A percentile compares a stretch with the other conserved stretches of the same genome.
These are phyloP conservation scores for Leptothorax acervorum DNA, from an alignment of 2,888 invertebrate genomes.

Conservation along the genomic window DNA sequence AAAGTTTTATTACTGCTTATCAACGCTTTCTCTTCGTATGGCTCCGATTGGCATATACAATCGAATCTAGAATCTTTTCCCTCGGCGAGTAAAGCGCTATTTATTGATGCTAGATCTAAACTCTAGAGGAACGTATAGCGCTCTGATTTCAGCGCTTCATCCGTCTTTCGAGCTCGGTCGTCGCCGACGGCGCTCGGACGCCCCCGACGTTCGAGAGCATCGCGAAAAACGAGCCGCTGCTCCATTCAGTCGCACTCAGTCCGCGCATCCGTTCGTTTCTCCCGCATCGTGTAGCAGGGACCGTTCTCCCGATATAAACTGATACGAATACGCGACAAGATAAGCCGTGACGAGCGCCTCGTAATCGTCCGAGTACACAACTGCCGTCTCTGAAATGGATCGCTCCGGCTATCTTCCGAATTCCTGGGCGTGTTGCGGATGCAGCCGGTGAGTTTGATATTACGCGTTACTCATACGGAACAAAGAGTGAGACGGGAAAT, in stretches of 20 bases:
- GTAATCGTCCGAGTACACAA: constrained; percentile 62
- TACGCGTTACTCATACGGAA: background rate
- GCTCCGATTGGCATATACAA: background rate
- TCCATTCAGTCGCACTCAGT: constrained; percentile 71
- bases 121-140: constrained; percentile 21
- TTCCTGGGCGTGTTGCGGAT: constrained; percentile 29
- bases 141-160: constrained; percentile 55
- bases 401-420: constrained; percentile 13
- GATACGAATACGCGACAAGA: constrained; percentile 71
- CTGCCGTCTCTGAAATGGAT: constrained; percentile 35
- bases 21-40: background rate
- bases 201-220: constrained; percentile 1
- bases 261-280: constrained; percentile 67
- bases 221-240: constrained; percentile 41
- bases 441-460: constrained; percentile 44
- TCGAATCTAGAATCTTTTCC: constrained; percentile 20
- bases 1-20: background rate
- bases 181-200: constrained; percentile 53
- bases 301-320: constrained; percentile 67
- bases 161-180: constrained; percentile 49
- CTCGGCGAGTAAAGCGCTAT: constrained; percentile 13
- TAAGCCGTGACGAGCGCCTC: constrained; percentile 55
- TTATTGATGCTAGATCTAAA: background rate
- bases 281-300: constrained; percentile 56
- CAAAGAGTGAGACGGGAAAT: background rate